Evolutionary conservation across 92 coral and sea anemone species (phyloP), one percentile per base, ranked within the genome.

Genomic region (Umimayanthus kanabou): DNA sequence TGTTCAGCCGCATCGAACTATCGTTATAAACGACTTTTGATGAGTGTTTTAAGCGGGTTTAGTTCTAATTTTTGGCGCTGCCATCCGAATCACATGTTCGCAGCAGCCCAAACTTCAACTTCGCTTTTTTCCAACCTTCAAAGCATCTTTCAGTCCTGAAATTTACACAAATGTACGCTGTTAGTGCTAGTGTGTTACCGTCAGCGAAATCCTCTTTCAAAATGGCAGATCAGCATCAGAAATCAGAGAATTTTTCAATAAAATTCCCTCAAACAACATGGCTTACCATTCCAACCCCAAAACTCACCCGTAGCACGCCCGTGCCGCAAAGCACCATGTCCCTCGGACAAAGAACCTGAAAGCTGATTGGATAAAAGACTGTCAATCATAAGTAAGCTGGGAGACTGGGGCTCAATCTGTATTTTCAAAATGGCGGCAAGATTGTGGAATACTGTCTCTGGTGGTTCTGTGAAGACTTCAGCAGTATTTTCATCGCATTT

Each of bases 171-270:
- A 91, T 74, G 93, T 93, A 85, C 90, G 85, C 64, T 80, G 89
- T 95, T 95, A 95, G 94, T 91, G 79, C 69, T 87, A 79, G 79
- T 86, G 85, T 85, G 92, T 95, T 95, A 95, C 98, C 98, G 89
- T 92, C 43, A 58, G 88, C 96, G 95, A 91, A 92, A 89, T 95
- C 95, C 86, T 87, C 93, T 77, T 89, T 80, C 87, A 91, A 91
- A 64, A 86, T 81, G 89, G 93, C 75, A 78, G 90, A 58, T 91
- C 94, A 53, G 91, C 80, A 88, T 64, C 57, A 89, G 87, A 80
- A 91, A 89, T 88, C 81, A 75, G 90, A 91, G 71, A 84, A 89
- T 87, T 93, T 87, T 92, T 93, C 80, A 22, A 81, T 53, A 73
- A 43, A 89, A 78, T 80, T 80, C 83, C 47, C 87, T 77, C 88